Conservation (phyloP, 2,888 invertebrate genomes). For the Aspidiotus rigidus region DNA sequence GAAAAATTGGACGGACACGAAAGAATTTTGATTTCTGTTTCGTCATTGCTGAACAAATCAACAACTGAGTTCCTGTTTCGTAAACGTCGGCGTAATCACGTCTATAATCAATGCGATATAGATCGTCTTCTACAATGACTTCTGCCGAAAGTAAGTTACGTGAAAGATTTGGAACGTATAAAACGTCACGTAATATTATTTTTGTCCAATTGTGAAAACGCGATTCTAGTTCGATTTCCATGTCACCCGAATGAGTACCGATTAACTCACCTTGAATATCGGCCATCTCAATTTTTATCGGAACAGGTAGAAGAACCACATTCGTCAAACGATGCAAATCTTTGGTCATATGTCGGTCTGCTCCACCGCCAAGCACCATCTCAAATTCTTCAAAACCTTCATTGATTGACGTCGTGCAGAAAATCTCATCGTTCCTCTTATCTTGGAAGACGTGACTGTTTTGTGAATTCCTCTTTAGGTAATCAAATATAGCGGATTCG, state of each 20-base stretch:
- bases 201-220: neutral
- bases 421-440: no score
- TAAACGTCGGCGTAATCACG: neutral
- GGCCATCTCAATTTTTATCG: neutral
- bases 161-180: neutral
- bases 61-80: neutral
- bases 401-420: no score
- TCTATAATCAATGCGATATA: neutral
- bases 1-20: no score
- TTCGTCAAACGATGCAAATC: neutral
- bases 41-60: neutral
- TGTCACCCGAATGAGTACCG: neutral
- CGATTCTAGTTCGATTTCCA: neutral
- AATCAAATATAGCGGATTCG: no score
- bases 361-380: neutral
- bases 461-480: no score
- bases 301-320: neutral
- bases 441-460: no score
- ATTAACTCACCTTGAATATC: neutral
- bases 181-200: neutral
- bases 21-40: neutral
- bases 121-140: neutral
- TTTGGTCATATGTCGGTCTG: neutral
- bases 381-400: neutral
- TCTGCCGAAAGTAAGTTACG: neutral